Percentiles rank a stretch among this genome's conserved stretches.
These are phyloP conservation scores for Cottus gobio DNA, from an alignment of 2,113 vertebrate species.

Conservation along the genomic window DNA sequence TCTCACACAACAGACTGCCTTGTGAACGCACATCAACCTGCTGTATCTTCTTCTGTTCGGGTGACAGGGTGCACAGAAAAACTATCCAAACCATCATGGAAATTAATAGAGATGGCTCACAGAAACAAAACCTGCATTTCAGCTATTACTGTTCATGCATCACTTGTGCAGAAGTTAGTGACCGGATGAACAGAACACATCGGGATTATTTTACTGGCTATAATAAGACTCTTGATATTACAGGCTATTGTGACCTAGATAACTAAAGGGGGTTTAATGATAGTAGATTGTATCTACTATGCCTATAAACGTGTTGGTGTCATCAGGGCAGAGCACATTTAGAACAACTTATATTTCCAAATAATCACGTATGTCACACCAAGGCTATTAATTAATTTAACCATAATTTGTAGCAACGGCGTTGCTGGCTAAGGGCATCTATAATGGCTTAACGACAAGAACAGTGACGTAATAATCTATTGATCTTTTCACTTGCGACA, in stretches of 20 bases:
- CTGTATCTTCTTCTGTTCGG: background rate
- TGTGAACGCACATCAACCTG: slow-evolving; percentile 15
- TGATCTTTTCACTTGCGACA: slow-evolving; percentile 21
- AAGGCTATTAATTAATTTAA: slow-evolving; percentile 24
- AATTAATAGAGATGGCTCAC: too few species aligned
- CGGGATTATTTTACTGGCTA: slow-evolving; percentile 42
- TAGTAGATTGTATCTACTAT: slow-evolving; percentile 32
- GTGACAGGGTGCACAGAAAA: slow-evolving; percentile 18
- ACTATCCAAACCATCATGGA: background rate
- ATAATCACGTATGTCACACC: slow-evolving; percentile 32
- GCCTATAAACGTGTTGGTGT: slow-evolving; percentile 20
- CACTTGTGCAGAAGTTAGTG: slow-evolving; percentile 20
- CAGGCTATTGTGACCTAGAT: slow-evolving; percentile 59
- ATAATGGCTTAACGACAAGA: background rate
- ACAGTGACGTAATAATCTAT: slow-evolving; percentile 18
- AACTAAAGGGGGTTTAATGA: slow-evolving; percentile 29
- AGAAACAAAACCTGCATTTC: background rate
- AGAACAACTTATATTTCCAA: slow-evolving; percentile 28
- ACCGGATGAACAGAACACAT: slow-evolving; percentile 30
- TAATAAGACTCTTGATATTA: slow-evolving; percentile 46
- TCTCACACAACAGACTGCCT: slow-evolving; percentile 15
- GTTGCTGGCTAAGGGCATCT: background rate
- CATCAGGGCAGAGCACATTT: slow-evolving; percentile 8
- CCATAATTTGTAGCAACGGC: background rate
- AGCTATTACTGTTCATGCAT: slow-evolving; percentile 19